Percentiles rank a stretch among this genome's conserved stretches.
These are phyloP conservation scores for Paramuricea clavata DNA, from an alignment of 92 coral and sea anemone genomes.

Conservation along the genomic window DNA sequence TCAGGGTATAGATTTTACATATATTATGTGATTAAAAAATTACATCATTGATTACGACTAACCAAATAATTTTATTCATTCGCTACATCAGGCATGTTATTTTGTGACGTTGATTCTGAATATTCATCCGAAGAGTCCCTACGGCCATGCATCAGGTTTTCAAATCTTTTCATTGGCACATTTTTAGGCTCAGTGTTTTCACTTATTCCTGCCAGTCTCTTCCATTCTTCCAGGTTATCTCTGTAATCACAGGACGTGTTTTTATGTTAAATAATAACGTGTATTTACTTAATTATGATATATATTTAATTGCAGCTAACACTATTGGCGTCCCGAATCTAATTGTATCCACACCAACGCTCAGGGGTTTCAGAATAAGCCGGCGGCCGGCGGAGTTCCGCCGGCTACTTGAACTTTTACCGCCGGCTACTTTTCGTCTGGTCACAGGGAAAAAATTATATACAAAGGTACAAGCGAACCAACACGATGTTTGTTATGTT, in stretches of 20 bases:
- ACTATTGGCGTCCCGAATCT: too few species aligned
- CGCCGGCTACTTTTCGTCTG: too few species aligned
- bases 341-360: too few species aligned
- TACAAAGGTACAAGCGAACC: too few species aligned
- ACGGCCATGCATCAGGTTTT: background rate
- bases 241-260: background rate
- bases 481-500: too few species aligned
- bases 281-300: background rate
- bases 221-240: conserved; percentile 34
- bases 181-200: background rate
- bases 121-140: background rate
- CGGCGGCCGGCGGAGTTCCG: too few species aligned
- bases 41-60: background rate
- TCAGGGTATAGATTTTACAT: too few species aligned
- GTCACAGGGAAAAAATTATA: too few species aligned
- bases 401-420: too few species aligned
- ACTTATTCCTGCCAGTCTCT: conserved; percentile 12
- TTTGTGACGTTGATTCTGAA: background rate
- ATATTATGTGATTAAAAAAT: background rate
- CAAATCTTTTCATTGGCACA: background rate
- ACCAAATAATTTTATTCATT: too few species aligned
- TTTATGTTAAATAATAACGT: background rate
- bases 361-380: too few species aligned
- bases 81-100: background rate
- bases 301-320: background rate